Conservation (phyloP, 2,113 vertebrate genomes). For the Psittacula cyanocephala region DNA sequence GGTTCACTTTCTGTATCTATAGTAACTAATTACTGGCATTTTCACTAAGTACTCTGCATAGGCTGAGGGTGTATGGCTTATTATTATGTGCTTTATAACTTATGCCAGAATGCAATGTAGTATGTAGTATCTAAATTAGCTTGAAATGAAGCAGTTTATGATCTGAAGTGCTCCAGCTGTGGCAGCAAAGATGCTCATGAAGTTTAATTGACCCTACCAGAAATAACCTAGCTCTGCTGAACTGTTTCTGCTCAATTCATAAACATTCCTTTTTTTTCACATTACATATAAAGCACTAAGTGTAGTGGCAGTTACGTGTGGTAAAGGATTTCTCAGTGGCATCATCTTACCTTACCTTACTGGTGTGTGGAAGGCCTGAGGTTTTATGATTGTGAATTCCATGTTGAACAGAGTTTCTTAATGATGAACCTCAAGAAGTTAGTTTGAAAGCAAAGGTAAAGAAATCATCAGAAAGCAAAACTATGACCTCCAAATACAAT, state of each 20-base stretch:
- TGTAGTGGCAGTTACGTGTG: background rate
- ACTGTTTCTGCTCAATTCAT: background rate
- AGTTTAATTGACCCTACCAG: background rate
- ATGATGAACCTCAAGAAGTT: background rate
- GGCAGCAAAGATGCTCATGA: background rate
- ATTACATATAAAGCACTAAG: background rate
- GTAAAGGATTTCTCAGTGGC: background rate
- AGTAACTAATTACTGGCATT: slow-evolving; percentile 11
- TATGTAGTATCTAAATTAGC: background rate
- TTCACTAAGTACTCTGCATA: background rate
- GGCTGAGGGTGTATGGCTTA: background rate
- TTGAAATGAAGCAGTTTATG: slow-evolving; percentile 8
- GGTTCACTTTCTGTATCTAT: slow-evolving; percentile 25
- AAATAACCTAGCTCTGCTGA: background rate
- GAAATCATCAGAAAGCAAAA: background rate
- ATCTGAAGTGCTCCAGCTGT: slow-evolving; percentile 1
- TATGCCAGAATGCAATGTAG: background rate
- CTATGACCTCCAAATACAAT: background rate
- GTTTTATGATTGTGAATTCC: background rate
- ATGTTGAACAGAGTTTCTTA: background rate
- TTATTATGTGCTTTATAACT: slow-evolving; percentile 2
- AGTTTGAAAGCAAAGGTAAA: background rate
- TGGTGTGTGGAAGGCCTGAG: background rate
- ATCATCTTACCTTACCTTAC: background rate
- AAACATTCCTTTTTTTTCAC: background rate